Base-by-base conservation (phyloP, 2,888 invertebrate genomes). In the Trissonchulus sp. region DNA sequence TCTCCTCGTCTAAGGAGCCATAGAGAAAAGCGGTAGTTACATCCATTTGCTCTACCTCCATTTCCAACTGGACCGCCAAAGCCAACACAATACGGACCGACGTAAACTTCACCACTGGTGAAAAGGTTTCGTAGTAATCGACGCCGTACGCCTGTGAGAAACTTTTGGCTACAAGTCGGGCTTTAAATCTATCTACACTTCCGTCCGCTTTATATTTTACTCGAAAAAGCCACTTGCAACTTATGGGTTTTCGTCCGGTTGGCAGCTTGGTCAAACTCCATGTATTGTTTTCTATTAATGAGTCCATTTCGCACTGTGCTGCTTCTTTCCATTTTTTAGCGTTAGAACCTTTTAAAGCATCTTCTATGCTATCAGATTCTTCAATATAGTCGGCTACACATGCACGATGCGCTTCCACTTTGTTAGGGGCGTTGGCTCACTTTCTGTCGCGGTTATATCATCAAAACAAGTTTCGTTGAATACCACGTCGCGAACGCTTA, bases 21-120 rank as follows among this genome's bases (percentile, higher is more conserved):
- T n/a, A n/a, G n/a, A n/a, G n/a, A n/a, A n/a, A n/a, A n/a, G n/a
- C n/a, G n/a, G n/a, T n/a, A n/a, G n/a, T n/a, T n/a, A n/a, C n/a
- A n/a, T n/a, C n/a, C n/a, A 84, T 63, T 78, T 82, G 8, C 82
- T 81, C 0, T 69, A 75, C 84, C 84, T 85, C 30, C 75, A 72
- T 1, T 84, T 79, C 0, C 80, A 79, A 63, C 77, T 77, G 35
- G 81, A 38, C n/a, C n/a, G n/a, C n/a, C n/a, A n/a, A n/a, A n/a
- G n/a, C n/a, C n/a, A n/a, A n/a, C n/a, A n/a, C n/a, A n/a, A 77
- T 69, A 34, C 80, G 35, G 18, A 80, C 48, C 23, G 79, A 77
- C 35, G 38, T 68, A 30, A 75, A 77, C 2, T 73, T 34, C 18
- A 79, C 77, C 23, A 79, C 79, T 35, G 81, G 81, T 0, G 77